Evolutionary conservation across 2,888 invertebrate species (phyloP).

Genomic region (Graphium colonna): DNA sequence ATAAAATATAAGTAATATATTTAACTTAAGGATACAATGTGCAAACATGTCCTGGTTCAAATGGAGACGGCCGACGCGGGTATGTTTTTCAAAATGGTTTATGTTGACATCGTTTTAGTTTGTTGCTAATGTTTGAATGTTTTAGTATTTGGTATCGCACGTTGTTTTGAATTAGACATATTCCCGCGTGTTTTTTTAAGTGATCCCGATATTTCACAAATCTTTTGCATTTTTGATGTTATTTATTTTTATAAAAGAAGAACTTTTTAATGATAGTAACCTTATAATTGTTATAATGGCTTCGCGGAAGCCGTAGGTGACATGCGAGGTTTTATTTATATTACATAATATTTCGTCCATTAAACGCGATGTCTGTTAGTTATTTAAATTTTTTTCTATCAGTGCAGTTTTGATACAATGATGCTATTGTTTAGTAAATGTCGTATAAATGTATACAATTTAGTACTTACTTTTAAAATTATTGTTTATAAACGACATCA

Average conservation of each 20-base stretch:
- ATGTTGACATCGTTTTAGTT: constrained; percentile 1
- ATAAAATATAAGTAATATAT: not conserved
- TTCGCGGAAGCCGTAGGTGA: constrained; percentile 10
- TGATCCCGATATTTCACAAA: too few relatives aligned
- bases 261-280: not conserved
- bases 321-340: not conserved
- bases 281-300: not conserved
- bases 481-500: too few relatives aligned
- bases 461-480: too few relatives aligned
- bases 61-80: constrained; percentile 53
- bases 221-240: too few relatives aligned
- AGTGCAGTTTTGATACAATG: too few relatives aligned
- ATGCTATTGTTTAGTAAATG: too few relatives aligned
- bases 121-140: not conserved
- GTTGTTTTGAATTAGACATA: too few relatives aligned
- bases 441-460: too few relatives aligned
- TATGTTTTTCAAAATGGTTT: constrained; percentile 37
- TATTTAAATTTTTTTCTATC: too few relatives aligned
- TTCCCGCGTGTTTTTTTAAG: too few relatives aligned
- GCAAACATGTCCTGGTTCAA: constrained; percentile 59
- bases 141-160: not conserved
- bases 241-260: not conserved
- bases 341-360: not conserved
- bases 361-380: too few relatives aligned
- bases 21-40: constrained; percentile 39